Evolutionary conservation across 2,888 invertebrate genomes (phyloP).

Genomic region (Thera britannica): DNA sequence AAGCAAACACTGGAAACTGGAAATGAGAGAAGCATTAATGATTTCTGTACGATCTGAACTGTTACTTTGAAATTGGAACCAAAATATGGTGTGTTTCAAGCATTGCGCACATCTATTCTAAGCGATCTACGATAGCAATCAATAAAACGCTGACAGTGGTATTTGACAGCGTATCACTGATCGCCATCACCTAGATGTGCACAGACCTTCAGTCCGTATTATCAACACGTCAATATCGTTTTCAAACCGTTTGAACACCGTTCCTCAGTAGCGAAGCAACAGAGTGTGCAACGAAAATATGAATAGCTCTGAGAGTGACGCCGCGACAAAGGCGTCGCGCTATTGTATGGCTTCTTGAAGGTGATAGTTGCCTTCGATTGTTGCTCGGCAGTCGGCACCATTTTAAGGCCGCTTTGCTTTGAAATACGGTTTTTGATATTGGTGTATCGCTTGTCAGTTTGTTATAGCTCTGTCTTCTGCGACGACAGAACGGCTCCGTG

Average conservation of each 20-base stretch:
- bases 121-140: too few species aligned
- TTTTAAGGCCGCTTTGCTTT: conserved; percentile 19
- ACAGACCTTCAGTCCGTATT: neutral
- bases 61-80: too few species aligned
- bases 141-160: too few species aligned
- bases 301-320: conserved; percentile 30
- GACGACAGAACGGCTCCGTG: too few species aligned
- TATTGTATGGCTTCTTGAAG: conserved; percentile 32
- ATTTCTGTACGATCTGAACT: too few species aligned
- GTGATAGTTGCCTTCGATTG: conserved; percentile 30
- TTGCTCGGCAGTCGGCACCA: conserved; percentile 11
- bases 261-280: conserved; percentile 17
- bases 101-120: too few species aligned
- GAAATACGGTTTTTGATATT: conserved; percentile 1
- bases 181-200: too few species aligned
- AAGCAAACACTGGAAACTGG: too few species aligned
- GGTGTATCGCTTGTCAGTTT: neutral
- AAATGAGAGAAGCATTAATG: too few species aligned
- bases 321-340: conserved; percentile 23
- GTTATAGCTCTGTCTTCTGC: too few species aligned
- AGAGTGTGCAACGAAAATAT: conserved; percentile 27
- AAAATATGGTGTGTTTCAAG: too few species aligned
- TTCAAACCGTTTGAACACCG: conserved; percentile 9
- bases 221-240: neutral
- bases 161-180: too few species aligned